Evolutionary conservation across 2,797 vertebrate species (phyloP).

Genomic region (Cephalopachus bancanus): DNA sequence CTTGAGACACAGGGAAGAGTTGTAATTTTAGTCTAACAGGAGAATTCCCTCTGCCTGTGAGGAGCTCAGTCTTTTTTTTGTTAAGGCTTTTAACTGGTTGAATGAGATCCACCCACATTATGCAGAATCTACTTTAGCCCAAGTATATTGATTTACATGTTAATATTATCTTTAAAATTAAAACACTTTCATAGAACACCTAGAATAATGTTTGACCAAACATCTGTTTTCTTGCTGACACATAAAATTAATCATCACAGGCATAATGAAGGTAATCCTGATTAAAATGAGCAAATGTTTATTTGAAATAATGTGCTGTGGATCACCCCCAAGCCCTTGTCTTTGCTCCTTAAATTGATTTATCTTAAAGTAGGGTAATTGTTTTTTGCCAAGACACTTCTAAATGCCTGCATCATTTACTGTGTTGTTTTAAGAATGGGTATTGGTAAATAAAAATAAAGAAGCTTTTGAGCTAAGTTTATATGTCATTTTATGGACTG

Average conservation of each 20-base stretch:
- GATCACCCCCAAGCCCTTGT: background rate
- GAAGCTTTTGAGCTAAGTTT: slow-evolving; percentile 17
- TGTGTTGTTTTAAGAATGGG: background rate
- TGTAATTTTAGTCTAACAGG: background rate
- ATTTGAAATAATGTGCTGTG: background rate
- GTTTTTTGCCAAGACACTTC: background rate
- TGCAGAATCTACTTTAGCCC: background rate
- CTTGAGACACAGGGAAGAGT: background rate
- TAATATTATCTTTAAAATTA: slow-evolving; percentile 23
- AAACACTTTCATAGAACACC: background rate
- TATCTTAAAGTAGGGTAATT: background rate
- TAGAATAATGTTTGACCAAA: too few relatives aligned
- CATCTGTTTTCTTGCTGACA: background rate
- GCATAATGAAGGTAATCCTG: background rate
- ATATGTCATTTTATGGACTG: background rate
- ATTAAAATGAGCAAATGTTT: slow-evolving; percentile 32
- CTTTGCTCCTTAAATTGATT: slow-evolving; percentile 11
- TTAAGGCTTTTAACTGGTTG: too few relatives aligned
- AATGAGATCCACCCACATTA: too few relatives aligned
- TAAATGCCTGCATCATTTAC: background rate
- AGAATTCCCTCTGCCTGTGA: slow-evolving; percentile 10
- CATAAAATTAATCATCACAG: slow-evolving; percentile 19
- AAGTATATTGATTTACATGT: background rate
- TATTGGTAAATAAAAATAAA: slow-evolving; percentile 17
- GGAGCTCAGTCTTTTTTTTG: background rate